Evolutionary conservation across 2,888 invertebrate genomes (phyloP).

Genomic region (Sclerodermus sp.): DNA sequence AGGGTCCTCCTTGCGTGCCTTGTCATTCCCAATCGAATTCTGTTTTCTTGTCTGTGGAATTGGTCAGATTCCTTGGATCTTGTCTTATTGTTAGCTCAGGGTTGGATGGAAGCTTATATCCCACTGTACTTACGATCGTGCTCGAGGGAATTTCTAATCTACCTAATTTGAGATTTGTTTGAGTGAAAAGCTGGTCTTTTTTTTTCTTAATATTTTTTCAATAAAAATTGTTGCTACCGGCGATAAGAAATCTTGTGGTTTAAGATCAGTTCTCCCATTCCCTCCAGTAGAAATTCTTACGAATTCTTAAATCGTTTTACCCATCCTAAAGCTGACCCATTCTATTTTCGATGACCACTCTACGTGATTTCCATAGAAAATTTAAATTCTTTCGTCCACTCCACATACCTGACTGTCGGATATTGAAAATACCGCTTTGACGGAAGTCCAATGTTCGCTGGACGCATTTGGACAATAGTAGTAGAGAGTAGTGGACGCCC

Average conservation of each 20-base stretch:
- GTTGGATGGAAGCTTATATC: too few relatives aligned
- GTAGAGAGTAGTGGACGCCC: too few relatives aligned
- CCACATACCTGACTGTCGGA: constrained; percentile 33
- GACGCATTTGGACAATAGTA: constrained; percentile 17
- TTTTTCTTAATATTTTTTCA: too few relatives aligned
- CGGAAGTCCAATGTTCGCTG: constrained; percentile 23
- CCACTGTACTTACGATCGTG: too few relatives aligned
- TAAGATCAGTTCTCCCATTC: too few relatives aligned
- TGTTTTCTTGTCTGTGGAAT: constrained; percentile 47
- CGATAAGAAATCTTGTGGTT: too few relatives aligned
- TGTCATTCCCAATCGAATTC: constrained; percentile 55
- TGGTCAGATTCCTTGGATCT: constrained; percentile 45
- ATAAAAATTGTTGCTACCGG: too few relatives aligned
- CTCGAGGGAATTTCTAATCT: too few relatives aligned
- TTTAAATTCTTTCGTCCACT: constrained; percentile 52
- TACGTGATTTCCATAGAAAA: constrained; percentile 25
- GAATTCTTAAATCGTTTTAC: constrained; percentile 21
- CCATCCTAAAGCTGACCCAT: constrained; percentile 11
- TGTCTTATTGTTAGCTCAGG: too few relatives aligned
- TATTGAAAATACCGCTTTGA: constrained; percentile 57
- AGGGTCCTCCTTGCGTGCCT: constrained; percentile 28
- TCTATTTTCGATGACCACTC: constrained; percentile 14
- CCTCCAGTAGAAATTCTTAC: neutral
- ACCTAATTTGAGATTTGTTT: too few relatives aligned
- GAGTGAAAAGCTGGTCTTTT: too few relatives aligned